Conservation (phyloP, 2,888 invertebrate genomes). For the Andrena chrysosceles region DNA sequence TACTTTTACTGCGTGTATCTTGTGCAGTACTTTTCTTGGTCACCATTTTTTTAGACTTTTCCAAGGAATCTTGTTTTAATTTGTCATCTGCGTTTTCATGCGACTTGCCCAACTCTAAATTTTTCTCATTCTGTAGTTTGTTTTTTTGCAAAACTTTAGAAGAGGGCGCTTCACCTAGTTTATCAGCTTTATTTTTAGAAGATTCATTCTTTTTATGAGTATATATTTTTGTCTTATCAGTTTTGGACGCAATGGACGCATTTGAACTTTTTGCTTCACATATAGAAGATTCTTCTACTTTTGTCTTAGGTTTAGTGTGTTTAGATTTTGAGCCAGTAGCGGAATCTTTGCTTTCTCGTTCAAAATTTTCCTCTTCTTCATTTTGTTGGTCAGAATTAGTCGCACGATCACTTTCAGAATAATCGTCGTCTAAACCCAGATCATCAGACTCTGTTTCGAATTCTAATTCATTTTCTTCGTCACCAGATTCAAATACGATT, state of each 20-base stretch:
- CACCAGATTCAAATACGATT: conserved; percentile 86
- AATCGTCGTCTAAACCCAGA: conserved; percentile 75
- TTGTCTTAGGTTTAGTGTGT: conserved; percentile 25
- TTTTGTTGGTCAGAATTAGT: conserved; percentile 51
- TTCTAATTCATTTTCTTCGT: conserved; percentile 85
- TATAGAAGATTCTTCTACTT: conserved; percentile 3
- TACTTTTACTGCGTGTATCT: neutral
- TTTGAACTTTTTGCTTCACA: neutral
- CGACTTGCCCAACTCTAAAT: neutral
- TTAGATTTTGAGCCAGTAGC: conserved; percentile 32
- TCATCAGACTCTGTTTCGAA: conserved; percentile 75
- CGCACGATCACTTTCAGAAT: conserved; percentile 49
- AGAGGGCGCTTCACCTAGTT: neutral
- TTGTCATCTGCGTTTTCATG: neutral
- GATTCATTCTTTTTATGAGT: neutral
- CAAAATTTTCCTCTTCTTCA: conserved; percentile 54
- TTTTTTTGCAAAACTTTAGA: neutral
- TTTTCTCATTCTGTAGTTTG: conserved; percentile 41
- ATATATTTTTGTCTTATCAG: neutral
- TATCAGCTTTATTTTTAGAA: neutral
- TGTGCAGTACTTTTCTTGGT: conserved; percentile 12
- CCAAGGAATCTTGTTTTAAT: neutral
- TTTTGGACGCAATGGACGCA: neutral
- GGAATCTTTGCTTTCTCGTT: conserved; percentile 32
- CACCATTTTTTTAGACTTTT: conserved; percentile 24